Conservation (phyloP, 53 echinoderm and acorn worm species). For the Patiria pectinifera region DNA sequence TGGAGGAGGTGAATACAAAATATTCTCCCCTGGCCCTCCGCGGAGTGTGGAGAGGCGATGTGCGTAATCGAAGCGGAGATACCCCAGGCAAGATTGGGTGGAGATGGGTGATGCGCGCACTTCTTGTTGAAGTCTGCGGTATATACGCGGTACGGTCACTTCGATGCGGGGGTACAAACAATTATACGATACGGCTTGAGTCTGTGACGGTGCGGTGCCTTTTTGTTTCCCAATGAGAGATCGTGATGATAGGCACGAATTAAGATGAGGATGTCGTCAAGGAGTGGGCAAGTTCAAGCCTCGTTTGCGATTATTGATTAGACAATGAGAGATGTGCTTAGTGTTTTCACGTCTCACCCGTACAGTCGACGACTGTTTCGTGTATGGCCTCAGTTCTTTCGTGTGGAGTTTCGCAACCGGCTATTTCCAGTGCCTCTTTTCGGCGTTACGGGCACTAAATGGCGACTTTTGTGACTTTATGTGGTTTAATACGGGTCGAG, state of each 20-base stretch:
- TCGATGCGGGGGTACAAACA: neutral
- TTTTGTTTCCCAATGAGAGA: neutral
- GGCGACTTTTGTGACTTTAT: neutral
- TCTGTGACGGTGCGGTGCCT: neutral
- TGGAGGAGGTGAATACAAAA: neutral
- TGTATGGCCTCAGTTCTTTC: neutral
- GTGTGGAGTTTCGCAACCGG: neutral
- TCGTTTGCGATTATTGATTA: slow-evolving; percentile 30
- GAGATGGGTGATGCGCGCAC: slow-evolving; percentile 2
- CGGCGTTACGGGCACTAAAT: neutral
- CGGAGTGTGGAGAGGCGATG: neutral
- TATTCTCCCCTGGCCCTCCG: neutral
- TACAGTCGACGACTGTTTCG: neutral
- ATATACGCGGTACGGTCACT: neutral
- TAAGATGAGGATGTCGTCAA: neutral
- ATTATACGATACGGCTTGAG: neutral
- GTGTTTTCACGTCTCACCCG: neutral
- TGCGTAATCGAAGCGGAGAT: neutral
- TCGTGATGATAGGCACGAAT: neutral
- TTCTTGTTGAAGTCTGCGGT: neutral
- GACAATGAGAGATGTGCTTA: slow-evolving; percentile 17
- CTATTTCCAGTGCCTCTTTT: neutral
- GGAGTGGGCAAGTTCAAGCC: slow-evolving; percentile 14
- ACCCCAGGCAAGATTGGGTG: neutral
- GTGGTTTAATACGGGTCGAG: too few relatives aligned